A percentile compares a stretch with the other conserved stretches of the same genome.
Conservation (phyloP, 2,888 invertebrate genomes). For the Pyrrhosoma nymphula region DNA sequence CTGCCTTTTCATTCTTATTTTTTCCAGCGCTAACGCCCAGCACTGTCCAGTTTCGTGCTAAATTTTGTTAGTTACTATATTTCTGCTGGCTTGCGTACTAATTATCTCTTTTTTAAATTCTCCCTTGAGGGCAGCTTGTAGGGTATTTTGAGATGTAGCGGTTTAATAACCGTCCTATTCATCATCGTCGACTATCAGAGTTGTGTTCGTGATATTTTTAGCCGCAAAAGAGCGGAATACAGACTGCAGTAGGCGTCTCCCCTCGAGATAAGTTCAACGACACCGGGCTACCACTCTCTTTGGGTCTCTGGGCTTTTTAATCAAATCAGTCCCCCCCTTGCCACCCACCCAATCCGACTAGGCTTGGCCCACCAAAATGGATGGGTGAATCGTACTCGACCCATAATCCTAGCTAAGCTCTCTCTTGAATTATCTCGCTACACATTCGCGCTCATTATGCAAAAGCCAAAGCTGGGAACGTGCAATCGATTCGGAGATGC, state of each 20-base stretch:
- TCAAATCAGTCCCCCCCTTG: neutral
- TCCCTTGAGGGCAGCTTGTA: neutral
- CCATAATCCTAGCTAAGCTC: neutral
- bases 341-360: neutral
- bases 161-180: neutral
- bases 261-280: neutral
- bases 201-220: neutral
- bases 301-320: neutral
- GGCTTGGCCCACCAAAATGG: neutral
- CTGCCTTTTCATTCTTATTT: too few relatives aligned
- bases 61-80: neutral
- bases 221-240: neutral
- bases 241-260: neutral
- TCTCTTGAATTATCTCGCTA: neutral
- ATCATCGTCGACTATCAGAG: neutral
- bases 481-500: neutral
- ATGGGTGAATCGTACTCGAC: neutral
- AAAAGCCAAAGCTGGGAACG: neutral
- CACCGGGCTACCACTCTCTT: neutral
- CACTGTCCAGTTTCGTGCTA: neutral
- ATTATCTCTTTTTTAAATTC: neutral
- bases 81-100: neutral
- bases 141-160: neutral
- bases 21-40: too few relatives aligned
- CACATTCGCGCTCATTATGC: neutral